Percentiles rank a stretch among this genome's conserved stretches.
phyloP scores from a whole-genome alignment of 2,113 vertebrate genomes.

The Cebidichthys violaceus region DNA sequence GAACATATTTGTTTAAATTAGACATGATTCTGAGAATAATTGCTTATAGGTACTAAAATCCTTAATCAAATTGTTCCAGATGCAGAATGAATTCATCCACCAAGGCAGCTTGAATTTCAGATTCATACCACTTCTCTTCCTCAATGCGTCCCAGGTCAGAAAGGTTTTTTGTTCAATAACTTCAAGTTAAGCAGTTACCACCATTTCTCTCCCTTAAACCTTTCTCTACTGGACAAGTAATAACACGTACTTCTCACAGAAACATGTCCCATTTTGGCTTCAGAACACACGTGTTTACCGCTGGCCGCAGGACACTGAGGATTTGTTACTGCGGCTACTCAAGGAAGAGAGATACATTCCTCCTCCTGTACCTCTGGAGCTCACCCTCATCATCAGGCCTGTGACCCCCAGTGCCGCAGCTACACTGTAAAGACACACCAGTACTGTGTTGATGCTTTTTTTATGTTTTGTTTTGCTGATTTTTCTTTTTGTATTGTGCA shows the following conservation, averaged over 20 bases:
- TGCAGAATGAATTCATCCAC: slow-evolving; percentile 94
- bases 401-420: slow-evolving; percentile 23
- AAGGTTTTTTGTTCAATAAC: not conserved
- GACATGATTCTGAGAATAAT: not conserved
- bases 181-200: not conserved
- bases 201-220: not conserved
- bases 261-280: slow-evolving; percentile 91
- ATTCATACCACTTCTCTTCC: slow-evolving; percentile 93
- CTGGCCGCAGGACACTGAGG: slow-evolving; percentile 90
- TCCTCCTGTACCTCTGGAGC: slow-evolving; percentile 88
- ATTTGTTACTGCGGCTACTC: slow-evolving; percentile 89
- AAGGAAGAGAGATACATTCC: slow-evolving; percentile 88
- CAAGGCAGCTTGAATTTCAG: slow-evolving; percentile 95
- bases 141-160: slow-evolving; percentile 89
- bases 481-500: not conserved
- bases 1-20: slow-evolving; percentile 29
- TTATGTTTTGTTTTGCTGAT: not conserved
- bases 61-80: slow-evolving; percentile 74
- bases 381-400: slow-evolving; percentile 85
- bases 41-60: not conserved
- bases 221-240: not conserved
- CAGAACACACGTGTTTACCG: slow-evolving; percentile 90
- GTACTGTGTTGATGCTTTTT: not conserved
- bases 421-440: slow-evolving; percentile 34
- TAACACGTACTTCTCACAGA: slow-evolving; percentile 70